phyloP scores from a whole-genome alignment of 2,888 invertebrate genomes.

The Cabera pusaria region DNA sequence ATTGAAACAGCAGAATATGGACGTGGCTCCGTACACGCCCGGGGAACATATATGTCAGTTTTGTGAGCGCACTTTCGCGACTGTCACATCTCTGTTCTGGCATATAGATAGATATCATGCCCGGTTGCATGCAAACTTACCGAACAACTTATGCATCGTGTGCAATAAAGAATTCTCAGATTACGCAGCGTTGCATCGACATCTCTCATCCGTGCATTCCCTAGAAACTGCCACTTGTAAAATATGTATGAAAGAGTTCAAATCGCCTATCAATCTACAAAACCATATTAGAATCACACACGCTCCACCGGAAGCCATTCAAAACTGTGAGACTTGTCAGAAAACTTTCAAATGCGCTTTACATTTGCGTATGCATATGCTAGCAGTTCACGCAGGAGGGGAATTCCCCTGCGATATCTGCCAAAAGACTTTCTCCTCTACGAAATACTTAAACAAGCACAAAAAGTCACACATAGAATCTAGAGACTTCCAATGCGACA shows the following conservation, averaged over 20 bases:
- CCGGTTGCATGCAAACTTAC: neutral
- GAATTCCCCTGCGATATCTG: slow-evolving; percentile 41
- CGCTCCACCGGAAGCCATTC: slow-evolving; percentile 43
- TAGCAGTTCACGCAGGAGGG: slow-evolving; percentile 43
- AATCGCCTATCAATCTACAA: slow-evolving; percentile 38
- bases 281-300: slow-evolving; percentile 47
- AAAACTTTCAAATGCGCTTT: slow-evolving; percentile 46
- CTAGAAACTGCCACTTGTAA: slow-evolving; percentile 36
- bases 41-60: slow-evolving; percentile 19
- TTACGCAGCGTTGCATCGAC: slow-evolving; percentile 36
- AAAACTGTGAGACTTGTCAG: slow-evolving; percentile 41
- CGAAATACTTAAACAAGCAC: slow-evolving; percentile 45
- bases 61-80: slow-evolving; percentile 32
- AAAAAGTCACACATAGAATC: slow-evolving; percentile 39
- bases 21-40: slow-evolving; percentile 7
- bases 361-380: slow-evolving; percentile 45
- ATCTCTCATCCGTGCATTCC: slow-evolving; percentile 42
- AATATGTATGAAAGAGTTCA: slow-evolving; percentile 45
- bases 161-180: slow-evolving; percentile 40
- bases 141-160: slow-evolving; percentile 23
- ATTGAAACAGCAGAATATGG: no score
- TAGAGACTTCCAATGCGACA: slow-evolving; percentile 33
- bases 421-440: slow-evolving; percentile 40
- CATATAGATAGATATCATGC: slow-evolving; percentile 38
- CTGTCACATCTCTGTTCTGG: slow-evolving; percentile 37